phyloP scores from a whole-genome alignment of 2,888 invertebrate species.

The Caenorhabditis sp. region DNA sequence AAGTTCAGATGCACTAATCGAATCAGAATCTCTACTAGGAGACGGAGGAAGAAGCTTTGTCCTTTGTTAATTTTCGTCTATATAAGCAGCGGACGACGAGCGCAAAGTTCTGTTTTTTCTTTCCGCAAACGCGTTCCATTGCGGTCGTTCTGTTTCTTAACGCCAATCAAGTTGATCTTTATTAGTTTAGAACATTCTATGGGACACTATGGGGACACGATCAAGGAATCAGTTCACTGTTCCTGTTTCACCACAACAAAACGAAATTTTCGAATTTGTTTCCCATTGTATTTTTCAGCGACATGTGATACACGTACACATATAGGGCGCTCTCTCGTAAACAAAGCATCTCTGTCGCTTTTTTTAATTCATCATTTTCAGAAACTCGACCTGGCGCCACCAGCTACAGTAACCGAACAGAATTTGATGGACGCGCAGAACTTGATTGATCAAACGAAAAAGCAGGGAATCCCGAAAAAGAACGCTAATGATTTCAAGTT shows the following conservation, averaged over 20 bases:
- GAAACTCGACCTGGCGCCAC: background rate
- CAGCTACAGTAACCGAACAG: background rate
- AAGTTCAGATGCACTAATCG: slow-evolving; percentile 33
- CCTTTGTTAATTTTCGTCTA: background rate
- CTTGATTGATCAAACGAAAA: slow-evolving; percentile 32
- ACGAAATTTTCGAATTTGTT: slow-evolving; percentile 32
- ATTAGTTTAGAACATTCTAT: background rate
- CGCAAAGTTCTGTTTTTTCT: background rate
- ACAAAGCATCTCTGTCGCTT: slow-evolving; percentile 17
- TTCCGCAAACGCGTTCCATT: background rate
- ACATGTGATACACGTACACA: slow-evolving; percentile 28
- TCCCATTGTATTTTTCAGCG: slow-evolving; percentile 27
- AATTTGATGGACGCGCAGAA: slow-evolving; percentile 5
- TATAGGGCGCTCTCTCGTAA: slow-evolving; percentile 5
- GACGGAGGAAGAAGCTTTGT: background rate
- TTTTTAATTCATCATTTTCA: slow-evolving; percentile 1
- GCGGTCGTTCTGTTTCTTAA: background rate
- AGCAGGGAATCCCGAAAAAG: slow-evolving; percentile 32
- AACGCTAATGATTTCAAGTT: slow-evolving; percentile 44
- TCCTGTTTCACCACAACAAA: background rate
- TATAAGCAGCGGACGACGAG: background rate
- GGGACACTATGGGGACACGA: no score
- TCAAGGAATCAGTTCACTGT: background rate
- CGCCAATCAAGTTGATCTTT: background rate
- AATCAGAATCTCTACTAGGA: background rate